Conservation (phyloP, 2,113 vertebrate species). For the Pantherophis guttatus region DNA sequence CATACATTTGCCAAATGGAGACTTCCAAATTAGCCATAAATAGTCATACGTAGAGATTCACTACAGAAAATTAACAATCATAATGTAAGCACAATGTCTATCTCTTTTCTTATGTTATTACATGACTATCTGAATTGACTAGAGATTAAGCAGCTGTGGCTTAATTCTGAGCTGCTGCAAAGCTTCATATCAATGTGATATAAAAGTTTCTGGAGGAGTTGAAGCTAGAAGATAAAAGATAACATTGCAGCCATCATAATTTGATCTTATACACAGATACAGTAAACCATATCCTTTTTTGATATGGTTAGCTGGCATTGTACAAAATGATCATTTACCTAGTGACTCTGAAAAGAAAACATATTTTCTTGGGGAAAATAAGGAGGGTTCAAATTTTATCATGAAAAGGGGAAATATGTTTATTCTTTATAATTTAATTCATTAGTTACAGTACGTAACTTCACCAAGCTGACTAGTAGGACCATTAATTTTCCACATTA, state of each 20-base stretch:
- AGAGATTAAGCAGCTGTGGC: neutral
- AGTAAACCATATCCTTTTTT: neutral
- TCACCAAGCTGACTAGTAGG: neutral
- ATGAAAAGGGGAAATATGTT: neutral
- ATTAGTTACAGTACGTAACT: neutral
- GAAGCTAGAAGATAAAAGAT: neutral
- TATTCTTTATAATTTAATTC: neutral
- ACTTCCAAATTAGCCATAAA: neutral
- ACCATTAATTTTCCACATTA: slow-evolving; percentile 7
- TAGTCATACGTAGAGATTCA: neutral
- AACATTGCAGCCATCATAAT: neutral
- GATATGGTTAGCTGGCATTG: neutral
- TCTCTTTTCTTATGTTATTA: neutral
- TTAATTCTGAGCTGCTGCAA: neutral
- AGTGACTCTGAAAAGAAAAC: neutral
- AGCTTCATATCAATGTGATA: neutral
- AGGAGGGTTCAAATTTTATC: neutral
- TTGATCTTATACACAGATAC: neutral
- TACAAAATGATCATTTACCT: neutral
- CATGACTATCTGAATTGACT: neutral
- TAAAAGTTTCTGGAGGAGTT: neutral
- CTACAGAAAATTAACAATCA: neutral
- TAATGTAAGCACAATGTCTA: neutral
- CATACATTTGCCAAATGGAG: neutral
- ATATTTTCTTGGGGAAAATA: neutral